Evolutionary conservation across 2,113 vertebrate species (phyloP), one percentile per base, ranked within the genome.

Genomic region (Chlorocebus sabaeus): DNA sequence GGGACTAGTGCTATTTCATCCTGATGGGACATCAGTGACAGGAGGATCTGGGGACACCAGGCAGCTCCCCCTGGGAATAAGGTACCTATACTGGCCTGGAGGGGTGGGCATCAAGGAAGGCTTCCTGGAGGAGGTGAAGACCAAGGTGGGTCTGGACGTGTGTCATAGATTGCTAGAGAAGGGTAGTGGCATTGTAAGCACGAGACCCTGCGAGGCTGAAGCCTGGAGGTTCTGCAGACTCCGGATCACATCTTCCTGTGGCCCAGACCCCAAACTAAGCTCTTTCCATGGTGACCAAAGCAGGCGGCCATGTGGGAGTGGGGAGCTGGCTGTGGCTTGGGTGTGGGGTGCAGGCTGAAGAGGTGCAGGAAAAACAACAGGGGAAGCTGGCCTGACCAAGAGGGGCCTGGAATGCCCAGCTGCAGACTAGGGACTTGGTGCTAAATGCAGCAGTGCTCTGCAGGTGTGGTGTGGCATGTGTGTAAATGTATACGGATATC

Each of bases 311-410:
- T 6, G 13, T 3, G 6, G 7, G 48, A 73, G 8, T 0, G 25
- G 48, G 0, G 20, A 40, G 8, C 50, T 13, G 57, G 30, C 30
- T 23, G 5, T 7, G 35, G 52, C 64, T 48, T 40, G 52, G 38
- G 14, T 23, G 68, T 25, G 22, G 30, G 70, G 61, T n/a, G 16
- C 12, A 32, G 57, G 25, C 17, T 14, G 14, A 79, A 72, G 52
- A 38, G 38, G 64, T 23, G 3, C 27, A 30, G 70, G 38, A 52
- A 25, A 83, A 27, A 73, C 43, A 14, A 43, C 2, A 9, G 25
- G 2, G 20, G 48, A 1, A 27, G 32, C 59, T 52, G 25, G 57
- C 67, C 35, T 32, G 22, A 12, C 7, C 0, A 0, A 43, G 45
- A 93, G 68, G 55, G 50, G 3, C 27, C 38, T 30, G 45, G n/a